Base-by-base conservation (phyloP, 2,797 vertebrate genomes). In the Hirundo rustica region DNA sequence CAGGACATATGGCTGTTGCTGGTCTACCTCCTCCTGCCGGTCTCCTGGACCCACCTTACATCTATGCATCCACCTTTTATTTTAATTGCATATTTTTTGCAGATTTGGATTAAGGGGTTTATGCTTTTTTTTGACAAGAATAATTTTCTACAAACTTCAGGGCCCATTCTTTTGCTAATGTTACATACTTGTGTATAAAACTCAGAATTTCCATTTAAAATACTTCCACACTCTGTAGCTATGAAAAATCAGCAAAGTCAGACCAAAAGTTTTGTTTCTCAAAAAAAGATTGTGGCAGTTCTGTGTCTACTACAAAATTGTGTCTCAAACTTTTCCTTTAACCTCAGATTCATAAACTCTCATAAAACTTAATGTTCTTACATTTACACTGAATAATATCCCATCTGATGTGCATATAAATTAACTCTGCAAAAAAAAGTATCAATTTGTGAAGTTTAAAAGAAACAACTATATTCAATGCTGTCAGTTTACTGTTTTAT, bases 171-270 rank as follows among this genome's bases (percentile, higher is more conserved):
- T 84, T 73, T 70, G 53, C 73, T 95, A 94, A 53, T 20, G 18
- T 71, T 72, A 76, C 29, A 27, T 61, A 57, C 9, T 68, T 84
- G 45, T 88, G 92, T 66, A 90, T 94, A 96, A 96, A 97, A 88
- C 44, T 93, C 65, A 94, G 80, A 89, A 84, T 92, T 93, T 96
- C 88, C 91, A 91, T 70, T 88, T 96, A 95, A 74, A 48, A 62
- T 73, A 53, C 48, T 79, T 94, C 70, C 73, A 20, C 13, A 62
- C 38, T 85, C 47, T 20, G 65, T 71, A 91, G 93, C 44, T 87
- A 58, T 38, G 26, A 93, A 68, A 77, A 80, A 95, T 95, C 88
- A 94, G 53, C 6, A 27, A 36, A 85, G 73, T 94, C 83, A 93
- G n/a, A 54, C 32, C 34, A 92, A 92, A 96, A 92, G 34, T 25